Percentiles rank a stretch among this genome's conserved stretches.
phyloP scores from a whole-genome alignment of 2,888 invertebrate genomes.

The Chydorus sphaericus region DNA sequence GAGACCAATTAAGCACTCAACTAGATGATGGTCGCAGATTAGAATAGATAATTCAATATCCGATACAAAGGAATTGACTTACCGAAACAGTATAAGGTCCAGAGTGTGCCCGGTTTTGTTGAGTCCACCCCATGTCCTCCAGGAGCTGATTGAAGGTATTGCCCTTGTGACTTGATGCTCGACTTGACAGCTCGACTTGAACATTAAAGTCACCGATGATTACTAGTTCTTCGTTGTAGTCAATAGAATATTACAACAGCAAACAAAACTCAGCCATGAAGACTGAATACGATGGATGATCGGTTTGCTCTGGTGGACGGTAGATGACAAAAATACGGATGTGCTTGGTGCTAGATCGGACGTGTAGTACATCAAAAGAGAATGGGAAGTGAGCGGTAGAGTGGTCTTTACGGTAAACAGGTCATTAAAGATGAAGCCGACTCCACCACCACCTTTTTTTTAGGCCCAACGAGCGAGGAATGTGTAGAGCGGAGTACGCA shows the following conservation, averaged over 20 bases:
- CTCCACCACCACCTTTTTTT: too few species aligned
- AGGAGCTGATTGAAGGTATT: background rate
- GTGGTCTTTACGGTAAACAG: too few species aligned
- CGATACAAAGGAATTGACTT: background rate
- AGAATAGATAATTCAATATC: background rate
- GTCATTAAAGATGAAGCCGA: too few species aligned
- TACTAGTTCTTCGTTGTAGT: background rate
- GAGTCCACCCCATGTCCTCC: background rate
- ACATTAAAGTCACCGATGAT: background rate
- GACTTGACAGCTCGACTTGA: background rate
- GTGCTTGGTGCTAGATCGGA: background rate
- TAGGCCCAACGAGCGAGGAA: too few species aligned
- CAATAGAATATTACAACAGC: background rate
- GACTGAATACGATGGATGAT: background rate
- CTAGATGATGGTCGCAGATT: background rate
- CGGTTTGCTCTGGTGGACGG: background rate
- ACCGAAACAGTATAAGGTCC: background rate
- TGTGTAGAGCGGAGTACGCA: too few species aligned
- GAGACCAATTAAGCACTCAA: background rate
- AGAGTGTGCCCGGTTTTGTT: background rate
- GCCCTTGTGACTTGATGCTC: background rate
- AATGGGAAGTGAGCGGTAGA: too few species aligned
- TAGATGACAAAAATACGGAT: background rate
- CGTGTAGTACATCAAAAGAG: too few species aligned
- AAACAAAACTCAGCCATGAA: background rate